Evolutionary conservation across 1,140 invertebrate genomes (phyloP), one percentile per base, ranked within the genome.

Genomic region (Halotydeus destructor): DNA sequence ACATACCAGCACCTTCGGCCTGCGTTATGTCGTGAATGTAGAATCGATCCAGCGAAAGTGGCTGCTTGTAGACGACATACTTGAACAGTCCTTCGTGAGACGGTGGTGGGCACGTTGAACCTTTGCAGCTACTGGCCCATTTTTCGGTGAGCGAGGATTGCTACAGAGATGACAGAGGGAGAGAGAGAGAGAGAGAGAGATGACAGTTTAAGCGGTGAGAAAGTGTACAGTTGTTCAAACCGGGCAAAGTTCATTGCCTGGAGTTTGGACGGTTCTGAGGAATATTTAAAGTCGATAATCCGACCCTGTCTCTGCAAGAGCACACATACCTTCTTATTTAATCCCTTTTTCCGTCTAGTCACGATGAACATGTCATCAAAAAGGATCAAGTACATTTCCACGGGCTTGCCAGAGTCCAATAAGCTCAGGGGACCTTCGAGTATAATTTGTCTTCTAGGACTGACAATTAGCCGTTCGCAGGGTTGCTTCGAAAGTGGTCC

Each of bases 291-390:
- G n/a, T 21, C 4, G 2, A n/a, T n/a, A 16, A 31, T 27, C 16
- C 11, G 23, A 32, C 14, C 11, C n/a, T 30, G 18, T 28, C 19
- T n/a, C 16, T 21, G 28, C 23, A 32, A 34, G 12, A 41, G 22
- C 4, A 42, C 2, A 8, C 46, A 54, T 55, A 71, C 69, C 60
- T 72, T 72, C 58, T 70, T 67, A 38, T 52, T 59, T 24, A 58
- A 59, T 36, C 62, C 61, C 48, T 74, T 74, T 53, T 75, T 76
- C 33, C 66, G 56, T 54, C 70, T 63, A 3, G 74, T 74, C 21
- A 75, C 62, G 24, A 75, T 57, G n/a, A 75, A 60, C 62, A 75
- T 73, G 53, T 75, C 73, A 52, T 76, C 73, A 57, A 75, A 76
- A 3, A 75, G 58, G 48, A 75, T 71, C 27, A 74, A 59, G 52